phyloP scores from a whole-genome alignment of 2,797 vertebrate species.

The Spondyliosoma cantharus region DNA sequence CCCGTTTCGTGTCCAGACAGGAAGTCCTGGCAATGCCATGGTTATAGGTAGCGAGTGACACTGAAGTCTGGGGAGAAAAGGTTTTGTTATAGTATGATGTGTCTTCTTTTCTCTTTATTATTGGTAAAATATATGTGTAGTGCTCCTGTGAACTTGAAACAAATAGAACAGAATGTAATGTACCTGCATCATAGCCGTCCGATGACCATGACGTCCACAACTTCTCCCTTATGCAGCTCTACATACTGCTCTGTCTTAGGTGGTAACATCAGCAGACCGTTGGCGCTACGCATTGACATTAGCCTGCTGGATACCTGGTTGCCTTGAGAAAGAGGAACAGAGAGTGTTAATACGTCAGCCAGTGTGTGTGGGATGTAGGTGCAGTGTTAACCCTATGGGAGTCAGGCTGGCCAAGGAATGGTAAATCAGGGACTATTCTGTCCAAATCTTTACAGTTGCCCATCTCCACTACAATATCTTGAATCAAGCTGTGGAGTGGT shows the following conservation, averaged over 20 bases:
- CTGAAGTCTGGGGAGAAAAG: slow-evolving; percentile 66
- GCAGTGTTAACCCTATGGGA: neutral
- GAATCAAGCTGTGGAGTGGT: no score
- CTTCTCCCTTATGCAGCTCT: slow-evolving; percentile 98
- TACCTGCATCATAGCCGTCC: slow-evolving; percentile 96
- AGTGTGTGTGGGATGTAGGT: neutral
- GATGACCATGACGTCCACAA: slow-evolving; percentile 99
- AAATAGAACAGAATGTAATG: neutral
- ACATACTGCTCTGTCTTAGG: slow-evolving; percentile 99
- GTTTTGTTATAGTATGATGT: neutral
- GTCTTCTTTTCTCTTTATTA: no score
- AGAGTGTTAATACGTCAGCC: neutral
- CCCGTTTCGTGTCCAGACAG: slow-evolving; percentile 76
- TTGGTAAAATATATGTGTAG: neutral
- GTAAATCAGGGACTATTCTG: no score
- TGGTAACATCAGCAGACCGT: slow-evolving; percentile 98
- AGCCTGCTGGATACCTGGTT: slow-evolving; percentile 99
- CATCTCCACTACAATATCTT: no score
- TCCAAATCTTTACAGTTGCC: no score
- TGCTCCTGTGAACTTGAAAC: neutral
- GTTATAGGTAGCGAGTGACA: slow-evolving; percentile 74
- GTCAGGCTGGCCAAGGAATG: no score
- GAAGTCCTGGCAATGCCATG: slow-evolving; percentile 78
- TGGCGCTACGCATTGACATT: slow-evolving; percentile 99
- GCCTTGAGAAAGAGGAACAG: slow-evolving; percentile 78